These are phyloP conservation scores for Simalia tracyae DNA, from an alignment of 2,797 vertebrate species.

Conservation along the genomic window DNA sequence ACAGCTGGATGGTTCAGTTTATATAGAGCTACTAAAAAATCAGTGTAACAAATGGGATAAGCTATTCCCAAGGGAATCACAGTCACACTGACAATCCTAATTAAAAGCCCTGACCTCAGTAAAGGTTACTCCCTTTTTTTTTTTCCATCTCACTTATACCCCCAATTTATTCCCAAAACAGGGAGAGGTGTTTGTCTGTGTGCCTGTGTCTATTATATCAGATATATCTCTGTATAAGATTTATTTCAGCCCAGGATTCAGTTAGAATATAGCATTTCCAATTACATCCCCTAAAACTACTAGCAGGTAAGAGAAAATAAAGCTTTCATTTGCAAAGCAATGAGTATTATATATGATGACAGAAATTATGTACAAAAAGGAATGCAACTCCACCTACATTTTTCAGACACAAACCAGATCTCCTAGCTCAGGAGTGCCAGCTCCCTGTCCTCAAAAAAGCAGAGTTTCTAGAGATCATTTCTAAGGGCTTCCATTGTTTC, in stretches of 20 bases:
- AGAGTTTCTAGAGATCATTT: not conserved
- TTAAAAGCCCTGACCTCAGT: not conserved
- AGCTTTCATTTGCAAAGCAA: constrained; percentile 59
- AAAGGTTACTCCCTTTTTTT: not conserved
- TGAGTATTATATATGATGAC: not conserved
- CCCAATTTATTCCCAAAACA: not conserved
- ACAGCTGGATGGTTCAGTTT: not conserved
- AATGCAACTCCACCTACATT: not conserved
- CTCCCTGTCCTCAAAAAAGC: constrained; percentile 55
- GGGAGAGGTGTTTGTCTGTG: not conserved
- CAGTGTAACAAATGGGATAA: not conserved
- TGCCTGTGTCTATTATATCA: not conserved
- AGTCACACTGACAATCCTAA: not conserved
- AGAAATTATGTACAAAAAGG: constrained; percentile 37
- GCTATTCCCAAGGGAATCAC: not conserved
- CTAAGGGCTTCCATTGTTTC: not conserved
- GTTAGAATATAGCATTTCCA: constrained; percentile 36
- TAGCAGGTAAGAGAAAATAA: constrained; percentile 64
- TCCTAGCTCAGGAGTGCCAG: constrained; percentile 67
- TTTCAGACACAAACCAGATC: not conserved
- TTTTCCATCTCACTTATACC: not conserved
- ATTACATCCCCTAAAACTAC: constrained; percentile 53
- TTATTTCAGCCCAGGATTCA: constrained; percentile 29
- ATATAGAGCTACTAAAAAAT: not conserved
- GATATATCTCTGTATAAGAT: constrained; percentile 6